Evolutionary conservation across 2,888 invertebrate species (phyloP).

Genomic region (Tinea pellionella): DNA sequence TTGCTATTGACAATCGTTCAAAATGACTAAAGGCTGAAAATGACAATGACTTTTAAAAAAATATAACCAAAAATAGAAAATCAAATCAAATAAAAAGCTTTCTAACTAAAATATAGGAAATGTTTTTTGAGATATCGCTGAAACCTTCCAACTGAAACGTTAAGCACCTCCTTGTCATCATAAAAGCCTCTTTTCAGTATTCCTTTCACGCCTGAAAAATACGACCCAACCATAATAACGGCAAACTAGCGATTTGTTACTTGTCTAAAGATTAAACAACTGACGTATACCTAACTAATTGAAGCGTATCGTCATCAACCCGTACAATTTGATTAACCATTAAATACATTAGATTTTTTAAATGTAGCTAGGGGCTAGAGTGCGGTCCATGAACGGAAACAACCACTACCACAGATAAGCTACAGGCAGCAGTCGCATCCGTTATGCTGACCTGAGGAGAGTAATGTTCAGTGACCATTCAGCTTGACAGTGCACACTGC

Average conservation of each 20-base stretch:
- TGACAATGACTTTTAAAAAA: not conserved
- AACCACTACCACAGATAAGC: too few species aligned
- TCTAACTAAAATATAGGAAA: not conserved
- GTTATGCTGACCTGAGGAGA: too few species aligned
- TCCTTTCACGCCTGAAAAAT: constrained; percentile 14
- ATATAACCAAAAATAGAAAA: not conserved
- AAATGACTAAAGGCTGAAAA: not conserved
- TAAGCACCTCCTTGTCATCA: constrained; percentile 20
- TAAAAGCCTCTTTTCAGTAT: constrained; percentile 17
- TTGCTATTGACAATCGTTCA: too few species aligned
- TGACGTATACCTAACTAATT: too few species aligned
- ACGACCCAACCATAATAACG: constrained; percentile 10
- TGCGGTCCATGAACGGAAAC: too few species aligned
- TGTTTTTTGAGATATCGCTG: not conserved
- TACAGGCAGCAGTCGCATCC: too few species aligned
- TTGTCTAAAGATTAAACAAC: not conserved
- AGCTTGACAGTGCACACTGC: too few species aligned
- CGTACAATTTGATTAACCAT: too few species aligned
- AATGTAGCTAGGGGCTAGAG: too few species aligned
- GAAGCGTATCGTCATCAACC: too few species aligned
- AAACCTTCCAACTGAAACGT: constrained; percentile 12
- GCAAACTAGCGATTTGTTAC: constrained; percentile 9
- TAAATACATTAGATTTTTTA: too few species aligned
- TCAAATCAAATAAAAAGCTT: not conserved
- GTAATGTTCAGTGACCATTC: too few species aligned